Evolutionary conservation across 1,140 invertebrate species (phyloP), one percentile per base, ranked within the genome.

Genomic region (Tetragnatha versicolor): DNA sequence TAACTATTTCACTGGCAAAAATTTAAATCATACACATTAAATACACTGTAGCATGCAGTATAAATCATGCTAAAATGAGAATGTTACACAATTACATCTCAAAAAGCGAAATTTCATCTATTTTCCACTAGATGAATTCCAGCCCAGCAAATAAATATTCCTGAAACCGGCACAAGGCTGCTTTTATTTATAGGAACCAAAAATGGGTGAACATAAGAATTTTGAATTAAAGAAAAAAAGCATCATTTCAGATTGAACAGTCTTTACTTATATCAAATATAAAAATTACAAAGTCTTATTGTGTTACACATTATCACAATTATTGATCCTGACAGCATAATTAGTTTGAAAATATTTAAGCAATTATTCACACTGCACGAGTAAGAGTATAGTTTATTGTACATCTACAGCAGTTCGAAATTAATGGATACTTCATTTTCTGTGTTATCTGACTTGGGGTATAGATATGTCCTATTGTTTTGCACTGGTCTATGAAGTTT

Each of bases 261-360:
- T 27, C 12, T 39, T 25, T 60, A 25, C 42, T 42, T 45, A 60
- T 55, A 31, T 45, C 35, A 45, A 25, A 35, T 77, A 77, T 77
- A 70, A 45, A 73, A 77, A 65, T 77, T 77, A 77, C 73, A 77
- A 77, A 77, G 60, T 66, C 51, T 37, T 58, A 39, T 29, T n/a
- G 49, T 72, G n/a, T 35, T 42, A 47, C 31, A 75, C 72, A 63
- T 75, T 77, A 77, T 77, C 73, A 77, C 73, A 77, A 65, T 77
- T 66, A 77, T 55, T 53, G 60, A 77, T 65, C 35, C 60, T 53
- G 33, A 77, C 42, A 77, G 73, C 47, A 77, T 22, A 77, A 53
- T 63, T 63, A 77, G 39, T 75, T 49, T 63, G 20, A 75, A 73
- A 73, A 73, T 73, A 73, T 45, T 73, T 73, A 60, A 75, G 72